Percentiles rank a stretch among this genome's conserved stretches.
phyloP scores from a whole-genome alignment of 2,113 vertebrate genomes.

The Lampris incognitus region DNA sequence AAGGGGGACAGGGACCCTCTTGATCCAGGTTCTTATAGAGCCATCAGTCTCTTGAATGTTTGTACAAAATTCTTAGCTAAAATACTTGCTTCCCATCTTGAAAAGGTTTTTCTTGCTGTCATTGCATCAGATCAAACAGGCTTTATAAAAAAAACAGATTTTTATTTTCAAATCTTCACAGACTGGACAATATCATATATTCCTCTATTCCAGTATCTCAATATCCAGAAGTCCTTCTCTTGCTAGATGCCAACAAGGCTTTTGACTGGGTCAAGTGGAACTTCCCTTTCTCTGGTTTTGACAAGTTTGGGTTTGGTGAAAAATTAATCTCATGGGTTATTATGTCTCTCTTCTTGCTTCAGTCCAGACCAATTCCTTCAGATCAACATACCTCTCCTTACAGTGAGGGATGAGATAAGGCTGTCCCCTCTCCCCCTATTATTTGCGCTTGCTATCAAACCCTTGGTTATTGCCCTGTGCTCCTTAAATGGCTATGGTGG shows the following conservation, averaged over 20 bases:
- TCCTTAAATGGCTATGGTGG: no score
- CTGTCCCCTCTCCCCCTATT: no score
- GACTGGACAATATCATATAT: constrained; percentile 5
- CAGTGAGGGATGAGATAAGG: no score
- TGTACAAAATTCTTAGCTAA: constrained; percentile 4
- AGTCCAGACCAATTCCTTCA: constrained; percentile 25
- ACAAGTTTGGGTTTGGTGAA: constrained; percentile 28
- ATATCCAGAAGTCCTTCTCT: constrained; percentile 5
- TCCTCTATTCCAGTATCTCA: constrained; percentile 1
- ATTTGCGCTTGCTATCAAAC: no score
- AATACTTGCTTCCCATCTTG: neutral
- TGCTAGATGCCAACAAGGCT: constrained; percentile 25
- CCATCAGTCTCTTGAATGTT: neutral
- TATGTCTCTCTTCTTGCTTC: constrained; percentile 21
- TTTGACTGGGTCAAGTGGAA: constrained; percentile 37
- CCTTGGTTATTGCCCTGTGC: no score
- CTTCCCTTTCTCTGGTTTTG: constrained; percentile 13
- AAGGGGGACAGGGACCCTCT: constrained; percentile 16
- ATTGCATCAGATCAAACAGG: neutral
- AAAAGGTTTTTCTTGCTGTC: neutral
- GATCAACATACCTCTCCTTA: no score
- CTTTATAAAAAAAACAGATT: neutral
- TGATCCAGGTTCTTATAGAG: neutral
- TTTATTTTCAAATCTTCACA: neutral
- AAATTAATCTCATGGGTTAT: constrained; percentile 37